Base-by-base conservation (phyloP, 1,140 invertebrate genomes). In the Sipha flava region DNA sequence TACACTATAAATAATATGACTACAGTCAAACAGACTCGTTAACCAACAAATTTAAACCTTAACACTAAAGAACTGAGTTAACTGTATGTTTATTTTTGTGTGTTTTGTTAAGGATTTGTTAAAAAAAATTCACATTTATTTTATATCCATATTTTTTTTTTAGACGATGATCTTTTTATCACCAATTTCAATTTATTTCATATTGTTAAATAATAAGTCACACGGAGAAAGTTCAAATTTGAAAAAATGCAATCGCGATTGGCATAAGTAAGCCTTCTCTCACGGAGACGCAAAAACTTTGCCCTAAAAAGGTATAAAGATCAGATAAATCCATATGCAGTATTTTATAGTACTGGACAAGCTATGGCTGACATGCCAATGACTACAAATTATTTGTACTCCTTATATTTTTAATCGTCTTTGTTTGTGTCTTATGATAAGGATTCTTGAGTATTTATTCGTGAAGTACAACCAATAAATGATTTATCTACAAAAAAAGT, bases 171-270 rank as follows among this genome's bases (percentile, higher is more conserved):
- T n/a, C 14, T 59, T 59, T 14, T 59, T 26, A n/a, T 10, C 12
- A 6, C n/a, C 14, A 66, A 66, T 66, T 66, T 66, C n/a, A 66
- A 34, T 40, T 40, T 21, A 14, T 66, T 23, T 37, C 40, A 29
- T 21, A 66, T 40, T 37, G 31, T 64, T 12, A 10, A n/a, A 31
- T 34, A 62, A 18, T 62, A 29, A 72, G 43, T 18, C 26, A 16
- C 10, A 72, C 12, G 31, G 72, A 21, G 72, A 54, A 75, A 75
- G 72, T 75, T 75, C 49, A 52, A 54, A 29, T 75, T 75, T 52
- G 26, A 29, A 54, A n/a, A 75, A 54, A 52, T 31, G 18, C 34
- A 75, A 75, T 75, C 45, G 31, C 47, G 31, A 75, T 75, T 54
- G 72, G 49, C 47, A 75, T n/a, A 34, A 72, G 68, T 47, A 29